Percentiles rank a stretch among this genome's conserved stretches.
Conservation (phyloP, 2,888 invertebrate genomes). For the Deroplatys truncata region DNA sequence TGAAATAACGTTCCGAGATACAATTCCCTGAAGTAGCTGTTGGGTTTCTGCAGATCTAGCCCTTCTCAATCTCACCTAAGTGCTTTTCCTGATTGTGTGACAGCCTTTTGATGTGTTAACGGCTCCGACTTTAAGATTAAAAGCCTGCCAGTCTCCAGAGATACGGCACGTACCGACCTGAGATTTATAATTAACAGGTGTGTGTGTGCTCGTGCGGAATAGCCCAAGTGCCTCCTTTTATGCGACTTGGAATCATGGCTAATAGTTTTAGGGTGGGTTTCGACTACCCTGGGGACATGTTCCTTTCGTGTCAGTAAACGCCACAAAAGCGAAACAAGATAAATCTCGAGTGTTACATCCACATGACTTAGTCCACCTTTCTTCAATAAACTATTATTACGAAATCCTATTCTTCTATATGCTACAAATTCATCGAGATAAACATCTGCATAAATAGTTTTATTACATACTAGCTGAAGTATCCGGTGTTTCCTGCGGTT, state of each 20-base stretch:
- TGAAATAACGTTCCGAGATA: not conserved
- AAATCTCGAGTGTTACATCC: too few species aligned
- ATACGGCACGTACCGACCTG: not conserved
- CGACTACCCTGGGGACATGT: too few species aligned
- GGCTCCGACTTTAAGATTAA: not conserved
- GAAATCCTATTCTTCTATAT: too few species aligned
- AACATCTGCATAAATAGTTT: too few species aligned
- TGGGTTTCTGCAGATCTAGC: not conserved
- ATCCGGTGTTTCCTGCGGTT: too few species aligned
- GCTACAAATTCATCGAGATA: too few species aligned
- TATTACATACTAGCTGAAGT: too few species aligned
- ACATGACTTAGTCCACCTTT: too few species aligned
- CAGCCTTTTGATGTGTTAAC: not conserved
- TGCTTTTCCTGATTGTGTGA: not conserved
- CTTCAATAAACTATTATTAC: too few species aligned
- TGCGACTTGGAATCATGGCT: not conserved
- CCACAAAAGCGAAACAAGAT: too few species aligned
- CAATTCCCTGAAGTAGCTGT: not conserved
- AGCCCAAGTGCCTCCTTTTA: not conserved
- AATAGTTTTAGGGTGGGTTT: too few species aligned
- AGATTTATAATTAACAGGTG: not conserved
- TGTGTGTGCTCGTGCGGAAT: not conserved
- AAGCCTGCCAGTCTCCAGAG: not conserved
- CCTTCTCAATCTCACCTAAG: not conserved
- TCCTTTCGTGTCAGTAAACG: too few species aligned